Conservation (phyloP, 2,888 invertebrate species). For the Cerastis leucographa region DNA sequence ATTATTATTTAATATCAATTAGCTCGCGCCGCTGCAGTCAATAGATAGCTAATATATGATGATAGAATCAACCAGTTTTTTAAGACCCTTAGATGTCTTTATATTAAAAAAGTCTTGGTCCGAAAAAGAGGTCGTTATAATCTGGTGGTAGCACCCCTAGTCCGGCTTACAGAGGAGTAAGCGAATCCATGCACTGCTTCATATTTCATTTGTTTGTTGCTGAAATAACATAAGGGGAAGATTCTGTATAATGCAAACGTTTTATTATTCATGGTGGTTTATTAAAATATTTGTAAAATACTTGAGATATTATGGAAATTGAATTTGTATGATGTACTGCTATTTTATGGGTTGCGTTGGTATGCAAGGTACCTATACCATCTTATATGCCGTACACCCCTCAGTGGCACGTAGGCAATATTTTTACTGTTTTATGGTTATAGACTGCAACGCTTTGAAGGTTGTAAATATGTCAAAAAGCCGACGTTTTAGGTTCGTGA, state of each 20-base stretch:
- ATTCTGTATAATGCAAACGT: constrained; percentile 56
- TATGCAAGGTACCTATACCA: not conserved
- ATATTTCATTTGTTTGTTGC: constrained; percentile 71
- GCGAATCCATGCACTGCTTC: constrained; percentile 69
- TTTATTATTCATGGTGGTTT: constrained; percentile 56
- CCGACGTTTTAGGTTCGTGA: constrained; percentile 1
- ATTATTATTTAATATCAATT: constrained; percentile 84
- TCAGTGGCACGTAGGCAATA: constrained; percentile 6
- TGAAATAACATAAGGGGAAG: constrained; percentile 70
- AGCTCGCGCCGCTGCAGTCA: constrained; percentile 68
- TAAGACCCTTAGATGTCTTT: constrained; percentile 49
- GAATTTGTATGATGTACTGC: constrained; percentile 16
- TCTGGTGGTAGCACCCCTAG: constrained; percentile 64
- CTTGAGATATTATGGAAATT: constrained; percentile 37
- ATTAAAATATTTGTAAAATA: constrained; percentile 54
- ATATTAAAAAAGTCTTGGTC: constrained; percentile 6
- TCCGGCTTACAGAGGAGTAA: constrained; percentile 58
- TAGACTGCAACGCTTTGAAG: constrained; percentile 4
- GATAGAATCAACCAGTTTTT: constrained; percentile 65
- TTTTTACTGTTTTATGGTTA: constrained; percentile 28
- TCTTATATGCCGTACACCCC: not conserved
- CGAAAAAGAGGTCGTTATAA: constrained; percentile 57
- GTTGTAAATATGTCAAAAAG: constrained; percentile 22
- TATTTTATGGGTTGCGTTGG: constrained; percentile 23
- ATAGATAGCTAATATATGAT: constrained; percentile 63